A percentile compares a stretch with the other conserved stretches of the same genome.
Evolutionary conservation across 2,888 invertebrate species (phyloP).

Genomic region (Brenthis ino): DNA sequence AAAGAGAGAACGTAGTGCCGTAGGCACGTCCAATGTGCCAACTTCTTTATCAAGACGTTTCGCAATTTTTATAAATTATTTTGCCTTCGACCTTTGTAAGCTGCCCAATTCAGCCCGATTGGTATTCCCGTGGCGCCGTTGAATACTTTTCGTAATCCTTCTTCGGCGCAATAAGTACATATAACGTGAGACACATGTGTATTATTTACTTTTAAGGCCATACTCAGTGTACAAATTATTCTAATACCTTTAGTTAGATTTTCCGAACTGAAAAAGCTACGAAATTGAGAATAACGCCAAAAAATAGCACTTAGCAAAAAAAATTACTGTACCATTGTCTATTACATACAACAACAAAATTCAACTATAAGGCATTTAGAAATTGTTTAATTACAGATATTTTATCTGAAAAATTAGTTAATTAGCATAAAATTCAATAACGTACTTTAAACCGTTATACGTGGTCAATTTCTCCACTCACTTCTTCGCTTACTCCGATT

Average conservation of each 20-base stretch:
- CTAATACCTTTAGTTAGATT: background rate
- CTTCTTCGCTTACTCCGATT: conserved; percentile 71
- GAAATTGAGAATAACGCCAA: too few relatives aligned
- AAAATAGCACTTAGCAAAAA: too few relatives aligned
- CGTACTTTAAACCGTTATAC: conserved; percentile 54
- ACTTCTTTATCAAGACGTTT: conserved; percentile 74
- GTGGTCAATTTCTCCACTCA: conserved; percentile 74
- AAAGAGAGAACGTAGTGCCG: conserved; percentile 77
- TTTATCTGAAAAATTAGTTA: conserved; percentile 37
- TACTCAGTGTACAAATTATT: background rate
- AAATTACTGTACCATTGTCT: too few relatives aligned
- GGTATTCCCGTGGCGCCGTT: conserved; percentile 73
- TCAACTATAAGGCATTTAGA: too few relatives aligned
- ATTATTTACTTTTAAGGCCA: background rate
- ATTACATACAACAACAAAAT: too few relatives aligned
- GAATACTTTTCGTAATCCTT: conserved; percentile 75
- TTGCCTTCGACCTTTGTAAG: conserved; percentile 79
- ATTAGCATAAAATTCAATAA: too few relatives aligned
- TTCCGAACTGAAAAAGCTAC: background rate
- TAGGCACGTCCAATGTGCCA: conserved; percentile 79
- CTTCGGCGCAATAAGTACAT: conserved; percentile 52
- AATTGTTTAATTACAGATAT: conserved; percentile 30
- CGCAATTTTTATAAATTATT: conserved; percentile 78
- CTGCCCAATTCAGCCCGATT: conserved; percentile 77
- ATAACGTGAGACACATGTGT: conserved; percentile 63